Base-by-base conservation (phyloP, 37 sponge, comb jelly and placozoan species). In the Dysidea cf. avara region DNA sequence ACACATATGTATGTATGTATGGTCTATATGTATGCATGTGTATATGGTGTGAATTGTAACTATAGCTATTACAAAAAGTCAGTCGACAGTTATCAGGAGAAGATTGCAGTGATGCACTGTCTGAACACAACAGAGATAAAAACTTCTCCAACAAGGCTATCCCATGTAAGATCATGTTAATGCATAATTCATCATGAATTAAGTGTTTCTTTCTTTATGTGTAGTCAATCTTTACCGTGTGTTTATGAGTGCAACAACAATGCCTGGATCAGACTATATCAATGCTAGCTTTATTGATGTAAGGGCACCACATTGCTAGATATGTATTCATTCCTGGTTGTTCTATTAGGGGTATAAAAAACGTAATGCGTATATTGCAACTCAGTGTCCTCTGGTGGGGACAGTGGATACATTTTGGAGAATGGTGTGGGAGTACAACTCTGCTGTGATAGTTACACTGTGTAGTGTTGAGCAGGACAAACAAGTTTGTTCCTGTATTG, bases 151-250 rank as follows among this genome's bases (percentile, higher is more conserved):
- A 61, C 5, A 52, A 75, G 58, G 43, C 62, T 7, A 50, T 87
- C 1, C 87, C 87, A 25, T 81, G 87, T 87, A 47, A 75, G 87
- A 57, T n/a, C n/a, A n/a, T n/a, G n/a, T n/a, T n/a, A n/a, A n/a
- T n/a, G n/a, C n/a, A n/a, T n/a, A n/a, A n/a, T n/a, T n/a, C n/a
- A n/a, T n/a, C n/a, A n/a, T n/a, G n/a, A n/a, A n/a, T n/a, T n/a
- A n/a, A n/a, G n/a, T n/a, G n/a, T n/a, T n/a, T n/a, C n/a, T n/a
- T n/a, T n/a, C n/a, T n/a, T n/a, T n/a, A n/a, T n/a, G n/a, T n/a
- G n/a, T n/a, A n/a, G n/a, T n/a, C n/a, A n/a, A n/a, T n/a, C n/a
- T n/a, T n/a, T n/a, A n/a, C n/a, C n/a, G n/a, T n/a, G n/a, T n/a
- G n/a, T n/a, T n/a, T n/a, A n/a, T n/a, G n/a, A n/a, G n/a, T n/a